These are phyloP conservation scores for Mormyrus lacerda DNA, from an alignment of 2,113 vertebrate species.

Conservation along the genomic window DNA sequence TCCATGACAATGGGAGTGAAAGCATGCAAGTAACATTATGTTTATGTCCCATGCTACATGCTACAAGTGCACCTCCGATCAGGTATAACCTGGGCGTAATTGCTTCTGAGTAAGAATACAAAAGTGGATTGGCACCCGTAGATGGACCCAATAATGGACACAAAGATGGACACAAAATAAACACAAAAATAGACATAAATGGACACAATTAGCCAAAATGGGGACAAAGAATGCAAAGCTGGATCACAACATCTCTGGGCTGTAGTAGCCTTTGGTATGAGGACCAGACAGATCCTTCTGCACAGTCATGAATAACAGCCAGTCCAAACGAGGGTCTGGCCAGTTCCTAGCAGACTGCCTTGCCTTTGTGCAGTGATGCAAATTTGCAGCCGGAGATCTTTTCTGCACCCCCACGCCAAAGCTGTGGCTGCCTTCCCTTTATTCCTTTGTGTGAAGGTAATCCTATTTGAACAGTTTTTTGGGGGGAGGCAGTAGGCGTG, in stretches of 20 bases:
- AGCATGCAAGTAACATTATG: background rate
- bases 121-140: background rate
- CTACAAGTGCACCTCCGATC: background rate
- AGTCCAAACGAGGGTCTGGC: background rate
- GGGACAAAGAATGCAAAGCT: background rate
- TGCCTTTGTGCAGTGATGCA: background rate
- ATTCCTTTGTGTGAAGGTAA: conserved; percentile 10
- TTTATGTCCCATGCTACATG: background rate
- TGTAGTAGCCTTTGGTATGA: background rate
- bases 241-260: background rate
- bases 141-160: background rate
- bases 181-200: background rate
- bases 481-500: background rate
- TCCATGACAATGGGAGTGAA: background rate
- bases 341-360: background rate
- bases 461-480: conserved; percentile 6
- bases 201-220: background rate
- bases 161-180: background rate
- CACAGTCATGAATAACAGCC: background rate
- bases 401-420: background rate
- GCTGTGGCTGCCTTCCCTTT: background rate
- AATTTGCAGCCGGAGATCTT: background rate
- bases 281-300: background rate
- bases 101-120: background rate
- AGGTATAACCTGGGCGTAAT: background rate